Evolutionary conservation across 2,888 invertebrate species (phyloP).

Genomic region (Leptinotarsa tumamoca): DNA sequence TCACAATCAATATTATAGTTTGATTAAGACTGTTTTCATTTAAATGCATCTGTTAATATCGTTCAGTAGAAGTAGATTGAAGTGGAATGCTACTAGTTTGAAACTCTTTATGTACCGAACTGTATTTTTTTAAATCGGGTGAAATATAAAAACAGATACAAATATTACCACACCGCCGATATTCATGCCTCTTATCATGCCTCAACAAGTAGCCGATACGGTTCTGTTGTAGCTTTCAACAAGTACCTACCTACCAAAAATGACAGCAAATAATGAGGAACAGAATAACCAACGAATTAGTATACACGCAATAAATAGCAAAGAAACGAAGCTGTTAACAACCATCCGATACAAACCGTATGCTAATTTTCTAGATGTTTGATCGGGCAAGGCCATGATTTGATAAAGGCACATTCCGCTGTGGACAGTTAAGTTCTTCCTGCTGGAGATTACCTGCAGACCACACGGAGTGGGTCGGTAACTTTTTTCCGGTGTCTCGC

Average conservation of each 20-base stretch:
- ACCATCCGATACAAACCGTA: conserved; percentile 42
- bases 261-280: not conserved
- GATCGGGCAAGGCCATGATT: conserved; percentile 30
- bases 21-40: no score
- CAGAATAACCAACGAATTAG: conserved; percentile 10
- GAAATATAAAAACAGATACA: no score
- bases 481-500: conserved; percentile 9
- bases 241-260: not conserved
- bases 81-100: no score
- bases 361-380: conserved; percentile 44
- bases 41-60: no score
- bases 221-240: not conserved
- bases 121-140: no score
- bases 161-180: no score
- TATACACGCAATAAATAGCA: not conserved
- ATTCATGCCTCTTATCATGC: not conserved
- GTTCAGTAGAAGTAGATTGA: no score
- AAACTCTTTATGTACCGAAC: no score
- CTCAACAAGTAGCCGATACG: not conserved
- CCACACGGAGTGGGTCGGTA: conserved; percentile 24
- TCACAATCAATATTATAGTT: no score
- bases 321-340: conserved; percentile 31
- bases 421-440: conserved; percentile 4
- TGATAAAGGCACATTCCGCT: conserved; percentile 19
- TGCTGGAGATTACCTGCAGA: conserved; percentile 6